Conservation (phyloP, 2,113 vertebrate species). For the Australoheros scitulus region DNA sequence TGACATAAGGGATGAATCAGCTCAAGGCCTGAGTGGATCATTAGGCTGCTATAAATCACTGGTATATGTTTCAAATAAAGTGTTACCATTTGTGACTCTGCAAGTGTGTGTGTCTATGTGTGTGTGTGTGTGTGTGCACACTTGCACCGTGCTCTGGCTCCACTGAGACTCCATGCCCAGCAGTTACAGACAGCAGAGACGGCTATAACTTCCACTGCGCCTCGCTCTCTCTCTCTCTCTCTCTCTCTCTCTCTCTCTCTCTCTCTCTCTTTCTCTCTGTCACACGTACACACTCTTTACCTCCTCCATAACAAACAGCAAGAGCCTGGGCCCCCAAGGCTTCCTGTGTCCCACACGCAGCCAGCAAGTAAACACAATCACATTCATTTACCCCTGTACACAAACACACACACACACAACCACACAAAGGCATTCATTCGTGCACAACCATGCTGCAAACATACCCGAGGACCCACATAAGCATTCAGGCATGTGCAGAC, state of each 20-base stretch:
- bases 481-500: constrained; percentile 34
- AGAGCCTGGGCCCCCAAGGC: constrained; percentile 76
- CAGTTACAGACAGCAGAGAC: constrained; percentile 82
- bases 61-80: constrained; percentile 64
- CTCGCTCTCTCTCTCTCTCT: background rate
- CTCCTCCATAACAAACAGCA: constrained; percentile 85
- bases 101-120: constrained; percentile 9
- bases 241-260: constrained; percentile 17
- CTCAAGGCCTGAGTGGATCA: constrained; percentile 51
- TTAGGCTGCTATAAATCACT: constrained; percentile 54
- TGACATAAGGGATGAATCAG: constrained; percentile 60
- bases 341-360: constrained; percentile 82
- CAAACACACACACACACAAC: constrained; percentile 37
- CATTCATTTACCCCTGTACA: constrained; percentile 68
- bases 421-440: constrained; percentile 30
- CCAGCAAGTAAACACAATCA: constrained; percentile 82
- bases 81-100: constrained; percentile 44
- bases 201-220: constrained; percentile 69
- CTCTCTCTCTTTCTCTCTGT: constrained; percentile 24
- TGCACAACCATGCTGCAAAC: constrained; percentile 39
- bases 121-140: constrained; percentile 14
- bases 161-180: constrained; percentile 81
- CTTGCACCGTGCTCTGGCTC: constrained; percentile 68
- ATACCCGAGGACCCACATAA: constrained; percentile 37
- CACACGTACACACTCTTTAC: constrained; percentile 46